Conservation (phyloP, 2,113 vertebrate species). For the Echinops telfairi region DNA sequence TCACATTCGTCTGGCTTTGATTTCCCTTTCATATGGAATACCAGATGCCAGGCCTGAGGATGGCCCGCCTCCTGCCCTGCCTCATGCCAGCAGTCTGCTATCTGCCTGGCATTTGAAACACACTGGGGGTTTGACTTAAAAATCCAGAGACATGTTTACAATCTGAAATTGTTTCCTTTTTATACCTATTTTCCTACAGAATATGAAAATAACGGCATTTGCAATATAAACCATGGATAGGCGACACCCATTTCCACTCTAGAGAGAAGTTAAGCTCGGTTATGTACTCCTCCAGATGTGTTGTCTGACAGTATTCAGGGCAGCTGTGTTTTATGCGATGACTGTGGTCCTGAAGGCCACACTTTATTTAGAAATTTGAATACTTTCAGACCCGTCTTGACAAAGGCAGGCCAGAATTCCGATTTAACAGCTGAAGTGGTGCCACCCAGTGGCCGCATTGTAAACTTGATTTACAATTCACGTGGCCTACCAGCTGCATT, state of each 20-base stretch:
- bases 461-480: constrained; percentile 50
- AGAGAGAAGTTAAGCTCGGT: constrained; percentile 28
- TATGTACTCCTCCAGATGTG: constrained; percentile 15
- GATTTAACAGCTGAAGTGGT: constrained; percentile 71
- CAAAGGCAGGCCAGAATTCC: constrained; percentile 61
- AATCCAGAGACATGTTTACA: constrained; percentile 30
- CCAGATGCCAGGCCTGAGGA: constrained; percentile 58
- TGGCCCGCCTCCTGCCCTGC: not conserved
- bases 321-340: constrained; percentile 55
- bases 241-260: not conserved
- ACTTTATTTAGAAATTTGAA: constrained; percentile 45
- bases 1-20: constrained; percentile 45
- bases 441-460: constrained; percentile 75
- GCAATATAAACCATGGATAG: constrained; percentile 1
- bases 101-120: constrained; percentile 65
- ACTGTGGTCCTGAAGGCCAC: constrained; percentile 37
- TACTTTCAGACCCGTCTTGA: constrained; percentile 50
- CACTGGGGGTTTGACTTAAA: constrained; percentile 54
- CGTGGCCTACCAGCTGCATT: constrained; percentile 38
- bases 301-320: constrained; percentile 27
- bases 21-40: constrained; percentile 22
- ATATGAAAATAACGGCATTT: constrained; percentile 41
- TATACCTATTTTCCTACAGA: constrained; percentile 45
- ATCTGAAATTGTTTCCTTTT: constrained; percentile 50
- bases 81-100: constrained; percentile 39